Evolutionary conservation across 1,140 invertebrate species (phyloP).

Genomic region (Homarus americanus): DNA sequence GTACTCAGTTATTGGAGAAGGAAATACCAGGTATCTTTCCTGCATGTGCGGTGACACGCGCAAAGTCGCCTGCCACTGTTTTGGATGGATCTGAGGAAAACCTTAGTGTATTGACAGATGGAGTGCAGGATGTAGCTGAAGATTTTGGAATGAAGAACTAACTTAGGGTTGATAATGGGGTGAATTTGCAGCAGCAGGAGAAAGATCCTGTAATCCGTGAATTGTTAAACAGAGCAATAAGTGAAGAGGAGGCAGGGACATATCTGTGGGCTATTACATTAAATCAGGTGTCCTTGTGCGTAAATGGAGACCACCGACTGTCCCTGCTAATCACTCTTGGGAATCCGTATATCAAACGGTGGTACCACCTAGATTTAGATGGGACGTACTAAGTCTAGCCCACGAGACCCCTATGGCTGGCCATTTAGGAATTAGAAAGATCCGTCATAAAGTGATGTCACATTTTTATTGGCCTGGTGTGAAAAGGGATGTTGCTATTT

Average conservation of each 20-base stretch:
- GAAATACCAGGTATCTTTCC: no score
- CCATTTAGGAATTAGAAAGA: background rate
- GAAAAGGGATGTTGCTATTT: no score
- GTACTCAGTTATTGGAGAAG: background rate
- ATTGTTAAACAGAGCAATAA: no score
- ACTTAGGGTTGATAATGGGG: no score
- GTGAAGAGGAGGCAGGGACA: no score
- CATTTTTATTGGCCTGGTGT: no score
- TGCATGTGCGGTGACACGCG: background rate
- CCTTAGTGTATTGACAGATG: background rate
- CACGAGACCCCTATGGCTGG: background rate
- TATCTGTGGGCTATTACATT: no score
- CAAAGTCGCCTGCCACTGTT: background rate
- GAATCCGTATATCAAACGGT: background rate
- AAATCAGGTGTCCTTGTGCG: no score
- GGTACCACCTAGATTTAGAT: background rate
- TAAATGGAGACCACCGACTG: no score
- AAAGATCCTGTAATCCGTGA: no score
- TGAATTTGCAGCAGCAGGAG: no score
- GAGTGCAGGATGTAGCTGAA: background rate
- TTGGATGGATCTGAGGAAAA: background rate
- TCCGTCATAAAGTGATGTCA: no score
- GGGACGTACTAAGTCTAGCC: background rate
- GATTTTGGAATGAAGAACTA: background rate
- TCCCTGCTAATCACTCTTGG: background rate